These are phyloP conservation scores for Peromyscus polionotus DNA, from an alignment of 2,113 vertebrate genomes.

Conservation along the genomic window DNA sequence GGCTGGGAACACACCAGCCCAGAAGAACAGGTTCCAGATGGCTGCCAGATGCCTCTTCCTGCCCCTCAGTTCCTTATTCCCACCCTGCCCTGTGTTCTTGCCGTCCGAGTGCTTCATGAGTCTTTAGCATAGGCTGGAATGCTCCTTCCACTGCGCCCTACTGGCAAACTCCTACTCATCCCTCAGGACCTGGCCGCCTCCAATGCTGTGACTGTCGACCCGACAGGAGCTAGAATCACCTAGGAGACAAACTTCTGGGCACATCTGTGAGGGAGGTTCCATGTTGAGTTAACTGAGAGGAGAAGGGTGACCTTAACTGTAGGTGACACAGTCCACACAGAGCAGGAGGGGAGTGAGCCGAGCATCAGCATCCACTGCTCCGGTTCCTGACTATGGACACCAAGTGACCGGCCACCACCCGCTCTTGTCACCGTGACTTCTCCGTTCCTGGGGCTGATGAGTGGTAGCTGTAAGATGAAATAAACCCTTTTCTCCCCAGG, in stretches of 20 bases:
- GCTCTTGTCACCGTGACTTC: neutral
- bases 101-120: neutral
- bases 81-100: neutral
- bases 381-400: neutral
- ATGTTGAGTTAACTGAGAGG: neutral
- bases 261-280: neutral
- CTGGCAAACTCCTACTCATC: neutral
- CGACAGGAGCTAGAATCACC: neutral
- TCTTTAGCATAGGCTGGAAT: too few relatives aligned
- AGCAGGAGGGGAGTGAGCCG: neutral
- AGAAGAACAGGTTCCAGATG: slow-evolving; percentile 8
- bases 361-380: too few relatives aligned
- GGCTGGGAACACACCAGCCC: neutral
- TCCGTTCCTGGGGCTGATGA: neutral
- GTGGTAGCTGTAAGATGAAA: neutral
- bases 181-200: neutral
- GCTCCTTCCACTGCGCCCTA: neutral
- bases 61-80: neutral
- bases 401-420: neutral
- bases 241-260: neutral
- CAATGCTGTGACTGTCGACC: neutral
- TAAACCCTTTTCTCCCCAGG: neutral
- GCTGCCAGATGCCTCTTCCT: neutral
- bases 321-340: neutral
- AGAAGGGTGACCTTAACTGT: neutral